Percentiles rank a stretch among this genome's conserved stretches.
Conservation (phyloP, 2,113 vertebrate species). For the Serilophus lunatus region DNA sequence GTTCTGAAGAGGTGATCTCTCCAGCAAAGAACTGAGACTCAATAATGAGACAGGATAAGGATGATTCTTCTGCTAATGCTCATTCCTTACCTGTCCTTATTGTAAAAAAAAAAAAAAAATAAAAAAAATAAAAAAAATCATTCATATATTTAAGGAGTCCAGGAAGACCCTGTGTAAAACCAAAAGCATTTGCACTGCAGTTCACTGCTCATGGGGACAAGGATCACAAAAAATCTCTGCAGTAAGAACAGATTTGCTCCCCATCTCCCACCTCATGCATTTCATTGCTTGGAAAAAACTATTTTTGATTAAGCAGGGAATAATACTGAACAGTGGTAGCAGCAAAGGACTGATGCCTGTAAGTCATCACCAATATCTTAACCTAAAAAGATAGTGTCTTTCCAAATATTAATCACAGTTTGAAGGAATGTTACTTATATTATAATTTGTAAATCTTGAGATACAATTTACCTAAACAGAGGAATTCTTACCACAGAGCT, state of each 20-base stretch:
- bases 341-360: neutral
- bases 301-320: neutral
- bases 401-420: neutral
- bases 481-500: neutral
- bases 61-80: neutral
- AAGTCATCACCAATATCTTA: neutral
- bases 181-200: neutral
- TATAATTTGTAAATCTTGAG: neutral
- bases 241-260: neutral
- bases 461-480: neutral
- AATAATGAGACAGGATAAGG: constrained; percentile 6
- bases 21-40: neutral
- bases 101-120: neutral
- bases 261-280: rapidly evolving
- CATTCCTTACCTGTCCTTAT: neutral
- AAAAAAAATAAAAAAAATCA: neutral
- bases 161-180: neutral
- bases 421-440: neutral
- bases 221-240: neutral
- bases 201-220: neutral
- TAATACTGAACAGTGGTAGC: neutral
- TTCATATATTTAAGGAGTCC: neutral
- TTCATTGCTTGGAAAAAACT: neutral
- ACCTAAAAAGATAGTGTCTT: neutral
- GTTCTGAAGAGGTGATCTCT: constrained; percentile 26